A percentile compares a stretch with the other conserved stretches of the same genome.
These are phyloP conservation scores for Pangasianodon gigas DNA, from an alignment of 2,113 vertebrate genomes.

Conservation along the genomic window DNA sequence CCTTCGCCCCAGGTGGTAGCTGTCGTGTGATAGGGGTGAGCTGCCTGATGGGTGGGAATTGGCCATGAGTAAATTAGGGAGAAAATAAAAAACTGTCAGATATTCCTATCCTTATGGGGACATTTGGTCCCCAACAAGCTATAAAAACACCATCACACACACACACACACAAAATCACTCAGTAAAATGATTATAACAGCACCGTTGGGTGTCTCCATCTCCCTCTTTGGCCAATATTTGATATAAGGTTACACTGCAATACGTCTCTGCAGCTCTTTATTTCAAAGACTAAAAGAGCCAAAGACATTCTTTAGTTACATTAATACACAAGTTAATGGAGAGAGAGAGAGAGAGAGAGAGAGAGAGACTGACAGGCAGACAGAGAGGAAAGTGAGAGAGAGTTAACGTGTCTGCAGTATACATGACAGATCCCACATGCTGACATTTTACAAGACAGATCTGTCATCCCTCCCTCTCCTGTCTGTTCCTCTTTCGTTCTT, in stretches of 20 bases:
- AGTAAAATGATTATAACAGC: conserved; percentile 47
- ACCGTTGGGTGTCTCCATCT: background rate
- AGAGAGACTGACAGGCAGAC: conserved; percentile 23
- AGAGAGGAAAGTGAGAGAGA: conserved; percentile 19
- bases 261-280: background rate
- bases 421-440: conserved; percentile 48
- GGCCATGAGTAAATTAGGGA: background rate
- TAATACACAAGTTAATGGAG: background rate
- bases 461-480: conserved; percentile 38
- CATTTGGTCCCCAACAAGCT: background rate
- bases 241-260: background rate
- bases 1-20: background rate
- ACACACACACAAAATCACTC: conserved; percentile 24
- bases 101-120: background rate
- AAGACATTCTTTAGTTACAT: background rate
- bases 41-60: background rate
- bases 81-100: background rate
- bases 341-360: background rate
- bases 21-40: background rate
- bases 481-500: conserved; percentile 27
- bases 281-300: background rate
- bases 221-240: background rate
- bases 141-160: conserved; percentile 41
- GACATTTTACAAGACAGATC: conserved; percentile 51
- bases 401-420: conserved; percentile 26